Evolutionary conservation across 2,888 invertebrate genomes (phyloP).

Genomic region (Agriotes lineatus): DNA sequence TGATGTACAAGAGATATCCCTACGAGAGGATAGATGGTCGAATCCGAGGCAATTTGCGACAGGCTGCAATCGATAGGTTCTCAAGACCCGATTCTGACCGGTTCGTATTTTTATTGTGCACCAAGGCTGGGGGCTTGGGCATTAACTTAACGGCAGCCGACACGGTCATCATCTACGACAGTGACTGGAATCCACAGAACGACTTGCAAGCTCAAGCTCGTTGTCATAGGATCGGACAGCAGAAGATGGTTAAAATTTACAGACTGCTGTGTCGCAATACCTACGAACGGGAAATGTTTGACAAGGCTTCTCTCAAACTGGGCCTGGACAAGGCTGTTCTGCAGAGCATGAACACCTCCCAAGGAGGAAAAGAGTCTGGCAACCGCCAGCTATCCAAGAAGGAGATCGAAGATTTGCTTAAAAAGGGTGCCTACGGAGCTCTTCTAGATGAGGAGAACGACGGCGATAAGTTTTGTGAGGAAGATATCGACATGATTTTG

Average conservation of each 20-base stretch:
- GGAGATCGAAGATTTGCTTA: constrained; percentile 96
- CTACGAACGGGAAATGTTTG: constrained; percentile 99
- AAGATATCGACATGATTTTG: constrained; percentile 99
- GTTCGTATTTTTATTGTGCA: constrained; percentile 97
- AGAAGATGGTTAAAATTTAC: constrained; percentile 99
- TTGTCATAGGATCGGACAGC: constrained; percentile 98
- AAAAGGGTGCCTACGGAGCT: constrained; percentile 98
- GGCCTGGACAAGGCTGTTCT: constrained; percentile 98
- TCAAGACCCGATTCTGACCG: constrained; percentile 98
- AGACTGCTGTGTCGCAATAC: constrained; percentile 96
- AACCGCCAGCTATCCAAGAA: constrained; percentile 92
- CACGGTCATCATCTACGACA: constrained; percentile 99
- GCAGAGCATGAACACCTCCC: constrained; percentile 95
- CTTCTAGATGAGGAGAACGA: constrained; percentile 99
- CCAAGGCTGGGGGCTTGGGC: constrained; percentile 98
- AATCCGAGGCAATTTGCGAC: constrained; percentile 95
- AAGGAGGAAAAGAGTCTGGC: constrained; percentile 79
- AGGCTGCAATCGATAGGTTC: constrained; percentile 99
- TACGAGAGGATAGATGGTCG: constrained; percentile 98
- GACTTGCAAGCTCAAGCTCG: constrained; percentile 98
- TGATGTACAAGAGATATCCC: constrained; percentile 93
- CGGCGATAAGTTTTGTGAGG: constrained; percentile 99
- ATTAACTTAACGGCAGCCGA: constrained; percentile 99
- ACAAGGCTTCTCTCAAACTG: constrained; percentile 97
- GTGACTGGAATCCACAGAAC: constrained; percentile 99